Percentiles rank a stretch among this genome's conserved stretches.
phyloP scores from a whole-genome alignment of 2,888 invertebrate species.

The Tipula helvola region DNA sequence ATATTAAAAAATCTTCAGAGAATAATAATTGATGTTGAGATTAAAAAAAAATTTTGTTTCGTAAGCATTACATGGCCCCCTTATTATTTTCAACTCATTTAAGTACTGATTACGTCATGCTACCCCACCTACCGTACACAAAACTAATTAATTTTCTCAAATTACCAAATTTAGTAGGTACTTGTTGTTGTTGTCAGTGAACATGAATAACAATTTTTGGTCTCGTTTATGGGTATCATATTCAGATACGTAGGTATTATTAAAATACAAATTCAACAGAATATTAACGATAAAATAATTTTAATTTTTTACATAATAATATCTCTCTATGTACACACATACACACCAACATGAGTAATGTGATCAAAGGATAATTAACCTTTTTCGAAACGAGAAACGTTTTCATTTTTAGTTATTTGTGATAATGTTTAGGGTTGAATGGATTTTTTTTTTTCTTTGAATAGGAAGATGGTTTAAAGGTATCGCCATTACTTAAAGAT shows the following conservation, averaged over 20 bases:
- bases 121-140: neutral
- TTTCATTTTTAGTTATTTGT: neutral
- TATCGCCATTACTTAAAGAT: neutral
- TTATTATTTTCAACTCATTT: neutral
- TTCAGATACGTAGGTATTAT: neutral
- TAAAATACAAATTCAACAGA: neutral
- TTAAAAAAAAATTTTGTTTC: neutral
- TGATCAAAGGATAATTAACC: neutral
- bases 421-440: neutral
- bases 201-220: neutral
- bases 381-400: neutral
- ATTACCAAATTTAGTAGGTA: too few species aligned
- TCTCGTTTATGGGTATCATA: neutral
- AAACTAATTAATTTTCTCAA: too few species aligned
- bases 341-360: too few species aligned
- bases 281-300: neutral
- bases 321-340: too few species aligned
- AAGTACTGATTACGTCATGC: neutral
- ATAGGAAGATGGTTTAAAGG: neutral
- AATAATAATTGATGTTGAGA: neutral
- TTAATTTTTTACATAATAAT: too few species aligned
- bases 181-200: too few species aligned
- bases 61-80: neutral
- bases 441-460: neutral
- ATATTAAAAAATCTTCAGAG: neutral